Base-by-base conservation (phyloP, 2,888 invertebrate genomes). In the Hyposoter dolosus region DNA sequence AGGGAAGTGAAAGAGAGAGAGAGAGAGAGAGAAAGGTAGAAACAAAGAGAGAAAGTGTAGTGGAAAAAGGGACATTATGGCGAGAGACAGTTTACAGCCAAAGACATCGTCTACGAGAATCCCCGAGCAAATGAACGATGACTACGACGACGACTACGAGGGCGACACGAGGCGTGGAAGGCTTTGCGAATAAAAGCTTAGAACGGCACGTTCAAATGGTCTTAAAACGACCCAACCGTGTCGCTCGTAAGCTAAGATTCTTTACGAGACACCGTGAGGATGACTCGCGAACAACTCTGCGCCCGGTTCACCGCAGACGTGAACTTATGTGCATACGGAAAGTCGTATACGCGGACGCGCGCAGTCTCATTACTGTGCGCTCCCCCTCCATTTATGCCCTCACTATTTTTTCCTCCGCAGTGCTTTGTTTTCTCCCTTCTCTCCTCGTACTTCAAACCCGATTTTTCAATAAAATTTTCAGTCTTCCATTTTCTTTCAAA, bases 241-340 rank as follows among this genome's bases (percentile, higher is more conserved):
- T 92, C 90, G 92, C 93, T 94, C 94, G 90, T 94, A 94, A 94
- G 93, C 93, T 94, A 91, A 87, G 90, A 83, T 90, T 94, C 93
- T 94, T 94, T 94, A 94, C 91, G 94, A 93, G 93, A 88, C 90
- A 90, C 88, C 40, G 35, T 45, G 79, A 76, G 89, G 92, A 93
- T 92, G 93, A 92, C 92, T 92, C 91, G 92, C 68, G 74, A 79
- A 87, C 76, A 56, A 89, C 90, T 89, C 89, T 89, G 89, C 90
- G 89, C 82, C 79, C 63, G 79, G 87, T 88, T 89, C 83, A 93
- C 93, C 93, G 93, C 93, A 93, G 93, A 93, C 92, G 90, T 83
- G 82, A 88, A 89, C 86, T 86, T 86, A 86, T 82, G 86, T 79
- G 84, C 82, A 86, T 86, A 78, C 66, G 82, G 74, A 50, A 53